Base-by-base conservation (phyloP, 2,797 vertebrate species). In the Hemitrygon akajei region DNA sequence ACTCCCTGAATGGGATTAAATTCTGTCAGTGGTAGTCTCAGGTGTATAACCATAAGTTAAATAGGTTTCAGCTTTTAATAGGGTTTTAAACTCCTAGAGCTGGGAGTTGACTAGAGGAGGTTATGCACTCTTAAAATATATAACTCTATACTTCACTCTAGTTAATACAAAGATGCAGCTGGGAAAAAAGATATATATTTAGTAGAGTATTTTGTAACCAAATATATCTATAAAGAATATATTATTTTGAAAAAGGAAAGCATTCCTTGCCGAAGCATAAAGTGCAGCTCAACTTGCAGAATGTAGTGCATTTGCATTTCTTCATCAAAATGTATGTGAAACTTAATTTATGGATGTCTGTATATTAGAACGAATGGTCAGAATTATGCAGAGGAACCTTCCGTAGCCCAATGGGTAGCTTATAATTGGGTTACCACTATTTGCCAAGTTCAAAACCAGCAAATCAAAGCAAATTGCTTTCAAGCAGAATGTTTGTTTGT, bases 171-270 rank as follows among this genome's bases (percentile, higher is more conserved):
- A 58, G 47, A 56, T 58, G 25, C 91, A 93, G 40, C 91, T 93
- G 71, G 58, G 12, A 87, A 84, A 63, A 89, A 60, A 69, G 47
- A 93, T 73, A 47, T 73, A 92, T 92, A 76, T 93, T 75, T 76
- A 56, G 40, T 71, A 93, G 91, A 76, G 71, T 93, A 93, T 93
- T 93, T 93, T 93, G 47, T 93, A 93, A 56, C 71, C 27, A 73
- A 75, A 93, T 75, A 93, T 75, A 47, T 75, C 37, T 93, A 47
- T 76, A 93, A 93, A 92, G 37, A 92, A 93, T 76, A 93, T 93
- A 76, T 93, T 76, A 93, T 93, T 76, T 93, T 73, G 27, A 93
- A 91, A 71, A 37, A 93, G 47, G 69, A 75, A 30, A 75, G 25
- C 25, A 76, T 30, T 40, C 40, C 91, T 69, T 69, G 60, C 63